A percentile compares a stretch with the other conserved stretches of the same genome.
These are phyloP conservation scores for Nettapus auritus DNA, from an alignment of 2,113 vertebrate genomes.

Conservation along the genomic window DNA sequence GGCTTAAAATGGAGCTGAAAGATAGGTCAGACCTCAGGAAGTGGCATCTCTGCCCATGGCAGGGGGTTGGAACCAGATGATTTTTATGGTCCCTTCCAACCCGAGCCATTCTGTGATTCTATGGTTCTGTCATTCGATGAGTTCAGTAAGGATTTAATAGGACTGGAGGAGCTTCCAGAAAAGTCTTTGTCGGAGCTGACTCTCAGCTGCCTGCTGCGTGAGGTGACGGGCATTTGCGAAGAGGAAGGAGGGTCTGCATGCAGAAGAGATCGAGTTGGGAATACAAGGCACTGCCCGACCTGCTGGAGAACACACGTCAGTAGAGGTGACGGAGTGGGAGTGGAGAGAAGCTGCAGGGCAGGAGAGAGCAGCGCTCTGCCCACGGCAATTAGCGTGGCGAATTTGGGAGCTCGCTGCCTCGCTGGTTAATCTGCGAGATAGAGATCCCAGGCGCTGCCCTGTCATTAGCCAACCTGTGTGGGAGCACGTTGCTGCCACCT, in stretches of 20 bases:
- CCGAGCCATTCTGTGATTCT: no score
- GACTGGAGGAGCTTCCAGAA: neutral
- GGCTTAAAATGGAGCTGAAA: neutral
- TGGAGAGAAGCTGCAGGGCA: rapidly evolving
- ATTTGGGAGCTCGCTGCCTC: neutral
- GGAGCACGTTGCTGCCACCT: neutral
- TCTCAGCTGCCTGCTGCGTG: neutral
- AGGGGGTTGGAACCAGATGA: no score
- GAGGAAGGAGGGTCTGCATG: neutral
- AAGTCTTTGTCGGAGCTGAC: neutral
- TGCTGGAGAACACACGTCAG: neutral
- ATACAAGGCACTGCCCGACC: neutral
- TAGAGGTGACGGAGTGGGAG: neutral
- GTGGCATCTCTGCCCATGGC: no score
- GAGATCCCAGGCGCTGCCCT: neutral
- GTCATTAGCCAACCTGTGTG: neutral
- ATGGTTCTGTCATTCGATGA: neutral
- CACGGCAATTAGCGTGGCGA: neutral
- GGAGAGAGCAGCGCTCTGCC: neutral
- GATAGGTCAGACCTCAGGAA: neutral
- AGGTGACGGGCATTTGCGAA: neutral
- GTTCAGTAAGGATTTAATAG: neutral
- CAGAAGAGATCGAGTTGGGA: neutral
- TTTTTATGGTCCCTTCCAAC: no score
- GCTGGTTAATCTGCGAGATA: neutral